Evolutionary conservation across 2,888 invertebrate genomes (phyloP).

Genomic region (Drosophila neotestacea): DNA sequence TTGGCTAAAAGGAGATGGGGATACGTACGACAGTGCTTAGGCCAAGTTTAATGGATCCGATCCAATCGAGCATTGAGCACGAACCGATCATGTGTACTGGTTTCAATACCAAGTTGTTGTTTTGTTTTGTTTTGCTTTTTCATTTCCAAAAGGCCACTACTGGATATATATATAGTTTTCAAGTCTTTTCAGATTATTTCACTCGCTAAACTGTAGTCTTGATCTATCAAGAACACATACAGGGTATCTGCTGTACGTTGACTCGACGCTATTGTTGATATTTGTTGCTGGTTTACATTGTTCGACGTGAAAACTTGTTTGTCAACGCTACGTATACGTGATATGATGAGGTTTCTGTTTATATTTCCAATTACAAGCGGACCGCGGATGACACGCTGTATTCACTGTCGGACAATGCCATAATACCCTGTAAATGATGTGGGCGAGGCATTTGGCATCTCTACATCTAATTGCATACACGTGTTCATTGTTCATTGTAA

Average conservation of each 20-base stretch:
- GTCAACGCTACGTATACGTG: constrained; percentile 47
- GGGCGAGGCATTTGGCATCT: background rate
- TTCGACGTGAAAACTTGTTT: constrained; percentile 19
- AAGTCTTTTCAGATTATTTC: background rate
- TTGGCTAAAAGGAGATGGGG: constrained; percentile 10
- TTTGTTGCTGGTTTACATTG: constrained; percentile 1
- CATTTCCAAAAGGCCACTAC: background rate
- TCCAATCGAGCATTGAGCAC: constrained; percentile 23
- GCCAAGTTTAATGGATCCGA: constrained; percentile 67
- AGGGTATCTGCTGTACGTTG: constrained; percentile 20
- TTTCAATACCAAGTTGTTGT: constrained; percentile 26
- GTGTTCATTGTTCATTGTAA: background rate
- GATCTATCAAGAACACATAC: background rate
- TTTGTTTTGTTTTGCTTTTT: background rate
- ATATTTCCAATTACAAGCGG: constrained; percentile 10
- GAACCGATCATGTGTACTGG: constrained; percentile 23
- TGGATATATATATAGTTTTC: constrained; percentile 4
- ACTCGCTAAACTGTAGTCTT: no score
- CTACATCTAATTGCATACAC: constrained; percentile 9
- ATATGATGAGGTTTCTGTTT: constrained; percentile 26
- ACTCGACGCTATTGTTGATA: background rate
- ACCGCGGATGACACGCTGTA: constrained; percentile 19
- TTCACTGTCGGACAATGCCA: constrained; percentile 1
- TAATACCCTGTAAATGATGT: constrained; percentile 10
- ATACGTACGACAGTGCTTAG: constrained; percentile 35